A percentile compares a stretch with the other conserved stretches of the same genome.
Conservation (phyloP, 2,797 vertebrate species). For the Diplodus puntazzo region DNA sequence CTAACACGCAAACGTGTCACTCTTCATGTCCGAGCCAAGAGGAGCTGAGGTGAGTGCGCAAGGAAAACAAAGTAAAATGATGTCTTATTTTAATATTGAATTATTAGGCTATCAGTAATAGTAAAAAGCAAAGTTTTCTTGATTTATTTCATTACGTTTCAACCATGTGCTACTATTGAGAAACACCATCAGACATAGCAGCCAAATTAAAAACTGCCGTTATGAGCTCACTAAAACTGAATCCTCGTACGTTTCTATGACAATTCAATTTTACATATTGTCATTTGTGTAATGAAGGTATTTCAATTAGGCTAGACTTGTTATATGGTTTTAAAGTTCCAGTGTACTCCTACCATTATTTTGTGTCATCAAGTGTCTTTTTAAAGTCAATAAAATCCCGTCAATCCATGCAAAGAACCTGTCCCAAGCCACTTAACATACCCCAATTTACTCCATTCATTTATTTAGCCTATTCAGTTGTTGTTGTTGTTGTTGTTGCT, state of each 20-base stretch:
- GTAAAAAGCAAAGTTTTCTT: background rate
- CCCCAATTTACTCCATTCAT: background rate
- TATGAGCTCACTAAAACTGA: background rate
- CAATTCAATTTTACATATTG: background rate
- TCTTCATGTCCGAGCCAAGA: background rate
- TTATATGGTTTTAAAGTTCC: background rate
- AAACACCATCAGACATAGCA: background rate
- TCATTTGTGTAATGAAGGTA: background rate
- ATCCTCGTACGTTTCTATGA: background rate
- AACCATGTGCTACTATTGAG: background rate
- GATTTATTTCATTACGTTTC: background rate
- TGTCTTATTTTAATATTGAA: background rate
- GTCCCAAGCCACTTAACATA: background rate
- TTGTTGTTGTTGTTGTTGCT: background rate
- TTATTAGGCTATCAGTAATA: background rate
- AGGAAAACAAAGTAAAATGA: background rate
- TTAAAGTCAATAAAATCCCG: background rate
- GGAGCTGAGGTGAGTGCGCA: conserved; percentile 10
- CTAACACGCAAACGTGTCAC: background rate
- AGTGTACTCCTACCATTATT: background rate
- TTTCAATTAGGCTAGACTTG: background rate
- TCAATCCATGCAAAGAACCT: too few species aligned
- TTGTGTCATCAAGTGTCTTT: too few species aligned
- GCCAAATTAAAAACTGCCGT: background rate
- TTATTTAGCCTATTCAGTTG: background rate